Evolutionary conservation across 2,888 invertebrate genomes (phyloP).

Genomic region (Lymantria monacha): DNA sequence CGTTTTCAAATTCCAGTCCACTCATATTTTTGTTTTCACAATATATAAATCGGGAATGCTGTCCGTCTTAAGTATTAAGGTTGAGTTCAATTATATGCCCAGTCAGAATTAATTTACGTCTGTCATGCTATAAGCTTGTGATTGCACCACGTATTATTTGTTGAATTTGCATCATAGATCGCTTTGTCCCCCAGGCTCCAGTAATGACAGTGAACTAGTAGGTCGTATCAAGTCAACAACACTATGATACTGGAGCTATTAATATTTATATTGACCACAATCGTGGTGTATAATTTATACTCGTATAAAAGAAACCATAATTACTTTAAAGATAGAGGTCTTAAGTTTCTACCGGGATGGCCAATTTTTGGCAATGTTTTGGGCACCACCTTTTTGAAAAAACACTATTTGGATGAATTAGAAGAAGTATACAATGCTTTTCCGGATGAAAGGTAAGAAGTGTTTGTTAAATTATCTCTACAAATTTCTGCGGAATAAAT

Average conservation of each 20-base stretch:
- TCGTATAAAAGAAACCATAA: conserved; percentile 43
- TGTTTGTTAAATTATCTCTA: conserved; percentile 1
- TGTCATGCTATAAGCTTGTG: too few species aligned
- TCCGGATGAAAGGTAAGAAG: conserved; percentile 57
- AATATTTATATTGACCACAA: conserved; percentile 44
- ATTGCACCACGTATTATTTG: not conserved
- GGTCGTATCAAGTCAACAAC: conserved; percentile 12
- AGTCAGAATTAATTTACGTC: too few species aligned
- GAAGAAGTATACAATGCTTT: conserved; percentile 53
- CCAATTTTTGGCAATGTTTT: conserved; percentile 62
- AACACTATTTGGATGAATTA: conserved; percentile 52
- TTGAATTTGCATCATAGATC: not conserved
- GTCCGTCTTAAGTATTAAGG: too few species aligned
- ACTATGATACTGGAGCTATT: conserved; percentile 59
- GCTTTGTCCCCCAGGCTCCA: not conserved
- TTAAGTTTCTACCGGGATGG: conserved; percentile 53
- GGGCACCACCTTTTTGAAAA: conserved; percentile 36
- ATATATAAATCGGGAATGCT: too few species aligned
- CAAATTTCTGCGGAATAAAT: not conserved
- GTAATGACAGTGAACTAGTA: conserved; percentile 5
- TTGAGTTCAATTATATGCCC: too few species aligned
- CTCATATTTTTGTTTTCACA: too few species aligned
- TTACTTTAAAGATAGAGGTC: conserved; percentile 43
- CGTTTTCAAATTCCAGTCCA: too few species aligned
- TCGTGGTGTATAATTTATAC: conserved; percentile 46